phyloP scores from a whole-genome alignment of 1,140 invertebrate species.

The Stenopsyche tienmushanensis region DNA sequence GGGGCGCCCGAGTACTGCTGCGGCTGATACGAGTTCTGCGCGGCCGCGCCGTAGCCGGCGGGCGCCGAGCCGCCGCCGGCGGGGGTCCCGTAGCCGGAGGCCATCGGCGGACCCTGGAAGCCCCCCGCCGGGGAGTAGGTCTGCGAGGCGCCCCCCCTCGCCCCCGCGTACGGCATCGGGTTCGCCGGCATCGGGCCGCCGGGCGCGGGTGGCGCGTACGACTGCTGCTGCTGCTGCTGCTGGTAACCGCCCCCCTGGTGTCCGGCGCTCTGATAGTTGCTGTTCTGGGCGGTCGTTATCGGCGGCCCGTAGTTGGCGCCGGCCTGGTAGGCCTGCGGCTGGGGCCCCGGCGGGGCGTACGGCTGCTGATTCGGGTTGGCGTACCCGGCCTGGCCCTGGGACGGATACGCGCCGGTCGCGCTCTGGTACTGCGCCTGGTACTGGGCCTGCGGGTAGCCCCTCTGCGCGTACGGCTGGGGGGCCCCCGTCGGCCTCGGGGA shows the following conservation, averaged over 20 bases:
- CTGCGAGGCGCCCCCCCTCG: conserved; percentile 39
- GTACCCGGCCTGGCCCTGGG: conserved; percentile 46
- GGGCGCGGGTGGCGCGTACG: conserved; percentile 51
- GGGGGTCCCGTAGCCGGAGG: conserved; percentile 27
- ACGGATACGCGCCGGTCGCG: conserved; percentile 48
- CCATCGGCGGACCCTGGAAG: conserved; percentile 34
- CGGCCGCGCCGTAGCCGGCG: conserved; percentile 24
- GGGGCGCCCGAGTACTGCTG: conserved; percentile 54
- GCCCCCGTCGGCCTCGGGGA: conserved; percentile 47
- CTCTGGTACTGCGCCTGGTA: conserved; percentile 57
- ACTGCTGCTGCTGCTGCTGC: conserved; percentile 52
- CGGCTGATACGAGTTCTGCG: conserved; percentile 50
- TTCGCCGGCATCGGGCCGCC: conserved; percentile 49
- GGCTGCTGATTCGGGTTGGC: conserved; percentile 53
- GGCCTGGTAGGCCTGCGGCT: conserved; percentile 53
- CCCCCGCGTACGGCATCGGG: conserved; percentile 50
- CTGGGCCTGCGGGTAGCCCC: conserved; percentile 54
- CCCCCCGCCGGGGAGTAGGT: conserved; percentile 28
- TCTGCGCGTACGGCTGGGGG: conserved; percentile 54
- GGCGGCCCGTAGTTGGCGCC: conserved; percentile 55
- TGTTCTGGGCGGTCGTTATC: conserved; percentile 51
- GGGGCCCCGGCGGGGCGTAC: conserved; percentile 54
- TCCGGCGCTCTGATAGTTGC: conserved; percentile 52
- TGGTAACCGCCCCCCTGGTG: conserved; percentile 54
- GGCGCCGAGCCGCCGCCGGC: conserved; percentile 15